Evolutionary conservation across 2,113 vertebrate species (phyloP).

Genomic region (Columbina picui): DNA sequence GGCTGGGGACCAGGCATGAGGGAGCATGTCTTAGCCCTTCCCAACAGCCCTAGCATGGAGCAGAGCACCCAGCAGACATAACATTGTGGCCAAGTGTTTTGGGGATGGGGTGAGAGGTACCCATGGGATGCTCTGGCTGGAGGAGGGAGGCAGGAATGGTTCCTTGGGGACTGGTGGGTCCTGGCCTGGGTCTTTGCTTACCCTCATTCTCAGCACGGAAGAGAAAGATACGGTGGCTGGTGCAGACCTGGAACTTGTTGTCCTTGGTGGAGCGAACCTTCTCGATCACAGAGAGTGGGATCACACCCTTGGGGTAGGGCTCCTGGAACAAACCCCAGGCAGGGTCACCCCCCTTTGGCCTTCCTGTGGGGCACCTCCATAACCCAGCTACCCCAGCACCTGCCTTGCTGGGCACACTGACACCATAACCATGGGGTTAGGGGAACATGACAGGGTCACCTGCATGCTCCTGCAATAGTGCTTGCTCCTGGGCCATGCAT

Average conservation of each 20-base stretch:
- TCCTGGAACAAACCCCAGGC: constrained; percentile 76
- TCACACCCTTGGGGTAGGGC: constrained; percentile 93
- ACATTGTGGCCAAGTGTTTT: rapidly evolving
- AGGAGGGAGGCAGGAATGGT: background rate
- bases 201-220: constrained; percentile 93
- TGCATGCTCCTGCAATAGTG: background rate
- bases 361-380: background rate
- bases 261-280: constrained; percentile 91
- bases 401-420: rapidly evolving
- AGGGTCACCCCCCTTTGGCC: background rate
- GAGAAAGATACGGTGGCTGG: constrained; percentile 90
- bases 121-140: rapidly evolving
- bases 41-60: background rate
- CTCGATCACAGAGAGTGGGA: constrained; percentile 90
- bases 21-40: background rate
- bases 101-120: background rate
- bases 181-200: constrained; percentile 37
- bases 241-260: constrained; percentile 96
- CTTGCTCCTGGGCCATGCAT: background rate
- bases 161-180: background rate
- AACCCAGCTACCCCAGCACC: no score
- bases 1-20: constrained; percentile 68
- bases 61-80: background rate
- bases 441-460: background rate
- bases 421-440: no score